Base-by-base conservation (phyloP, 2,888 invertebrate species). In the Patella depressa region DNA sequence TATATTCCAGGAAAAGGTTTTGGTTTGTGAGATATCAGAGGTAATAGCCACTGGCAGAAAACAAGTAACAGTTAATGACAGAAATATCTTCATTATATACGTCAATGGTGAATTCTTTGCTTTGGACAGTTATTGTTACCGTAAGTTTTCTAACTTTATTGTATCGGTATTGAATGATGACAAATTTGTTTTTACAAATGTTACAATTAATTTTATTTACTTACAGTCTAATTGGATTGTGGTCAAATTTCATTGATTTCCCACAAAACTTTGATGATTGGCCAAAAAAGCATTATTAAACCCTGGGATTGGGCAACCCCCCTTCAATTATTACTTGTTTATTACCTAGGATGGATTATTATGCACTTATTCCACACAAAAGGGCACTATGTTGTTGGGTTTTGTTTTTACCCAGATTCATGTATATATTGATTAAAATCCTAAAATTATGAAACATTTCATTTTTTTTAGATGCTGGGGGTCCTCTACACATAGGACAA, bases 121-220 rank as follows among this genome's bases (percentile, higher is more conserved):
- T 34, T 72, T 87, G 59, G 87, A 87, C 73, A 86, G 85, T 69
- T 84, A 83, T 53, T 87, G 87, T 77, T 86, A 85, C 78, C 87
- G 87, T 87, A 79, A 79, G 85, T 82, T 24, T 53, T 7, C 57
- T 14, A 54, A 53, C 5, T n/a, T 53, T 55, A 73, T n/a, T 14
- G n/a, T 71, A n/a, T 73, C 55, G 9, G n/a, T 55, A 73, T 11
- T 53, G 19, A 15, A 17, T 73, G 53, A 19, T 53, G 55, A 73
- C 0, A 57, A 24, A 3, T 29, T 29, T n/a, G 1, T 29, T 29
- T 14, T 24, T 12, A 19, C 45, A 15, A 74, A 17, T 29, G 17
- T n/a, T 54, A 69, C 24, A 24, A n/a, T 3, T 24, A 12, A 34
- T 77, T 24, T 65, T 15, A 54, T 15, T 15, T 59, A 45, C 45